Conservation (phyloP, 2,113 vertebrate genomes). For the Ochotona curzoniae region DNA sequence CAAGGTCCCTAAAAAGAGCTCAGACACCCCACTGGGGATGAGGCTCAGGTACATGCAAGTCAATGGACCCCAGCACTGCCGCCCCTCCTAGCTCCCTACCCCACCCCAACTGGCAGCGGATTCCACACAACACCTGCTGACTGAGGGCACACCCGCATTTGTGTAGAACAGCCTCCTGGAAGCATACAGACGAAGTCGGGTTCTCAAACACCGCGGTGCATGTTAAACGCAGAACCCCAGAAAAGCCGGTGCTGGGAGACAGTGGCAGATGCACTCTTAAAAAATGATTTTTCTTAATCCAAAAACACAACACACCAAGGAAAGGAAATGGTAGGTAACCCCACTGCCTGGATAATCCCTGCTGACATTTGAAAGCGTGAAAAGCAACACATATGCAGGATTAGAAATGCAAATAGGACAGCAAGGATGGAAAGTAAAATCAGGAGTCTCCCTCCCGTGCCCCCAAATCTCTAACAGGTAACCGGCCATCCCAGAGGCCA, state of each 20-base stretch:
- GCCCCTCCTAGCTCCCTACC: background rate
- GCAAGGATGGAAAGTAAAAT: background rate
- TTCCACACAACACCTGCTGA: background rate
- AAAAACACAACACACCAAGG: background rate
- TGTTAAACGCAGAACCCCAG: background rate
- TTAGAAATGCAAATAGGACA: background rate
- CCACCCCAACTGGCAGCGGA: background rate
- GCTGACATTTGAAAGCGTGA: background rate
- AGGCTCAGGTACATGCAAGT: background rate
- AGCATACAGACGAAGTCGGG: background rate
- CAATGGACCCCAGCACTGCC: no score
- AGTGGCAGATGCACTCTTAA: background rate
- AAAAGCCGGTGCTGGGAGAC: background rate
- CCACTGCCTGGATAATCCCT: background rate
- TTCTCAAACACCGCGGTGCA: background rate
- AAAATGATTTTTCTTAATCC: background rate
- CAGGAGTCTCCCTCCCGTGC: background rate
- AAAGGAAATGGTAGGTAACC: constrained; percentile 23
- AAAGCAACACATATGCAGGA: fast-evolving
- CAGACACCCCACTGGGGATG: background rate
- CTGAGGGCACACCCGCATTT: background rate
- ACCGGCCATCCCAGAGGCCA: background rate
- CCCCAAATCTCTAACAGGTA: background rate
- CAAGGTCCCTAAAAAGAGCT: background rate
- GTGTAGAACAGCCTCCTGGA: background rate